A percentile compares a stretch with the other conserved stretches of the same genome.
phyloP scores from a whole-genome alignment of 35 echinoderm and acorn worm genomes.

The Hemicentrotus pulcherrimus region DNA sequence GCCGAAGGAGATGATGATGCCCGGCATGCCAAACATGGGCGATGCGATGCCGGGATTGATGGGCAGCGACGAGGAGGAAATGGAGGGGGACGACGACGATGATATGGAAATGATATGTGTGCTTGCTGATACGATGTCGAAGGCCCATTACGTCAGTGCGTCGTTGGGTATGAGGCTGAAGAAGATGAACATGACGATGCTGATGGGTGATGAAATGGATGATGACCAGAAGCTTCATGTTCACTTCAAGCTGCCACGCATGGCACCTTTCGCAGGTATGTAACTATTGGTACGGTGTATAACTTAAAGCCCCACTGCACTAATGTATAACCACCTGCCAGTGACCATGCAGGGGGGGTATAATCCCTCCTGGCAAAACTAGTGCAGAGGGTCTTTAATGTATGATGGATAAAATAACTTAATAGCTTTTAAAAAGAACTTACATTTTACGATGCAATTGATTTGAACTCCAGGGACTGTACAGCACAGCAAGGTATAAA shows the following conservation, averaged over 20 bases:
- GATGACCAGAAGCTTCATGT: not conserved
- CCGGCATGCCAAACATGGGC: not conserved
- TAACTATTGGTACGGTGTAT: not conserved
- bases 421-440: too few relatives aligned
- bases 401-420: too few relatives aligned
- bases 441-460: too few relatives aligned
- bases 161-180: not conserved
- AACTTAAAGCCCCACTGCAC: too few relatives aligned
- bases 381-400: too few relatives aligned
- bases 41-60: constrained; percentile 8
- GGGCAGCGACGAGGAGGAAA: not conserved
- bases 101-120: constrained; percentile 19
- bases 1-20: not conserved
- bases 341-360: too few relatives aligned
- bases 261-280: constrained; percentile 27
- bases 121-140: not conserved
- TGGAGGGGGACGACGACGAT: not conserved
- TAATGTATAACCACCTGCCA: too few relatives aligned
- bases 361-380: too few relatives aligned
- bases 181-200: not conserved
- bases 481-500: too few relatives aligned
- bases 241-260: constrained; percentile 34
- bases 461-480: too few relatives aligned
- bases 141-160: not conserved
- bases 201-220: not conserved